Evolutionary conservation across 2,888 invertebrate genomes (phyloP).

Genomic region (Ctenicera cuprea): DNA sequence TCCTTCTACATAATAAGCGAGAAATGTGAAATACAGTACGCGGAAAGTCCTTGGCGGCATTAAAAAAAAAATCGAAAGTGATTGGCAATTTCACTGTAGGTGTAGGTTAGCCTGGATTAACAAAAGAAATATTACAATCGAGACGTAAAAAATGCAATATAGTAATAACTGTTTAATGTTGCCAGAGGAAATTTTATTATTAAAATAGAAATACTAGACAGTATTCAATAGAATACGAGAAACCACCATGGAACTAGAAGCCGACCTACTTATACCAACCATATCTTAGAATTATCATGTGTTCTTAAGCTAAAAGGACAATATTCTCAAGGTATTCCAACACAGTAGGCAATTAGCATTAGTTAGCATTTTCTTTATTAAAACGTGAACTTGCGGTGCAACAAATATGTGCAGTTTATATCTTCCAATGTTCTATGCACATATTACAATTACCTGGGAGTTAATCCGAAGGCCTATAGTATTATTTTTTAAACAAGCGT

Average conservation of each 20-base stretch:
- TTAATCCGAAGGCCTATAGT: too few relatives aligned
- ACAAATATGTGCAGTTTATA: neutral
- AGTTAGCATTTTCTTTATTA: constrained; percentile 23
- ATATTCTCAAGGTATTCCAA: constrained; percentile 41
- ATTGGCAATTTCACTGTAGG: constrained; percentile 37
- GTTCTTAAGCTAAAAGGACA: constrained; percentile 32
- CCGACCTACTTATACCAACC: constrained; percentile 38
- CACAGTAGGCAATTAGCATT: constrained; percentile 35
- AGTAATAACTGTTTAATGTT: neutral
- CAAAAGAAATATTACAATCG: constrained; percentile 32
- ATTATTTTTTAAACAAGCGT: too few relatives aligned
- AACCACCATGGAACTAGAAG: constrained; percentile 1
- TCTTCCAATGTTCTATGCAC: neutral
- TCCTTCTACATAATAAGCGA: neutral
- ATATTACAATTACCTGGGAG: neutral
- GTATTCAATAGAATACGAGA: constrained; percentile 11
- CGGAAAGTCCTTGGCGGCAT: constrained; percentile 36
- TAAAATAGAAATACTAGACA: constrained; percentile 1
- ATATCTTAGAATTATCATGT: constrained; percentile 33
- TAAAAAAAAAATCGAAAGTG: constrained; percentile 37
- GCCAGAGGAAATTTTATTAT: constrained; percentile 8
- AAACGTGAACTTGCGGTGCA: constrained; percentile 26
- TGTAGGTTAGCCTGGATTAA: constrained; percentile 37
- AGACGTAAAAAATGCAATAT: constrained; percentile 14
- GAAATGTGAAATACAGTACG: constrained; percentile 22